Evolutionary conservation across 1,140 invertebrate species (phyloP).

Genomic region (Drosophila kikkawai): DNA sequence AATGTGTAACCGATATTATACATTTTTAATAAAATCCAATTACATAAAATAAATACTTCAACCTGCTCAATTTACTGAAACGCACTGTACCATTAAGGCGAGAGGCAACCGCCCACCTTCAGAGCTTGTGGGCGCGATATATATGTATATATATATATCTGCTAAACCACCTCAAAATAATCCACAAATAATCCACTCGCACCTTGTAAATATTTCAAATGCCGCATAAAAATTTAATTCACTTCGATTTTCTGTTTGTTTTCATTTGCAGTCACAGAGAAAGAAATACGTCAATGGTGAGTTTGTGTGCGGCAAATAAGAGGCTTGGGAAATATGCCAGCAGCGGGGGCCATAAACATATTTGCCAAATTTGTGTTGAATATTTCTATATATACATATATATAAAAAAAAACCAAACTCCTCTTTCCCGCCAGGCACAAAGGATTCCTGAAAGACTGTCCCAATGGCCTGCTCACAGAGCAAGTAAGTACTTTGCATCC

Average conservation of each 20-base stretch:
- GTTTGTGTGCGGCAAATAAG: slow-evolving; percentile 84
- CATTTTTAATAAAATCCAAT: not conserved
- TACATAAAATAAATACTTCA: not conserved
- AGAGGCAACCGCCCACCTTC: not conserved
- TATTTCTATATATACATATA: not conserved
- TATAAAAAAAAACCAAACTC: not conserved
- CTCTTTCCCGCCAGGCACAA: slow-evolving; percentile 91
- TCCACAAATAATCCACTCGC: slow-evolving; percentile 36
- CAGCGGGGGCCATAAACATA: not conserved
- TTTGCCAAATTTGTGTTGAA: slow-evolving; percentile 1
- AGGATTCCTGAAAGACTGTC: slow-evolving; percentile 97
- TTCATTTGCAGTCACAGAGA: slow-evolving; percentile 91
- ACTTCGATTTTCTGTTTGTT: slow-evolving; percentile 51
- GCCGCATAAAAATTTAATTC: slow-evolving; percentile 42
- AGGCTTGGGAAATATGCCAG: not conserved
- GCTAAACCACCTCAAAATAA: slow-evolving; percentile 16
- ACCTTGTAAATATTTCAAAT: slow-evolving; percentile 53
- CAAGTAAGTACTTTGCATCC: slow-evolving; percentile 88
- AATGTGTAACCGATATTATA: not conserved
- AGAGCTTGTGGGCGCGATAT: slow-evolving; percentile 2
- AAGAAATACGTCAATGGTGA: slow-evolving; percentile 94
- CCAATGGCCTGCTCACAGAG: slow-evolving; percentile 95
- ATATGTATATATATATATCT: not conserved
- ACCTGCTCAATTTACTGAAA: not conserved
- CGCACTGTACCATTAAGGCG: slow-evolving; percentile 13